Evolutionary conservation across 1,140 invertebrate species (phyloP).

Genomic region (Drosophila pruinosa): DNA sequence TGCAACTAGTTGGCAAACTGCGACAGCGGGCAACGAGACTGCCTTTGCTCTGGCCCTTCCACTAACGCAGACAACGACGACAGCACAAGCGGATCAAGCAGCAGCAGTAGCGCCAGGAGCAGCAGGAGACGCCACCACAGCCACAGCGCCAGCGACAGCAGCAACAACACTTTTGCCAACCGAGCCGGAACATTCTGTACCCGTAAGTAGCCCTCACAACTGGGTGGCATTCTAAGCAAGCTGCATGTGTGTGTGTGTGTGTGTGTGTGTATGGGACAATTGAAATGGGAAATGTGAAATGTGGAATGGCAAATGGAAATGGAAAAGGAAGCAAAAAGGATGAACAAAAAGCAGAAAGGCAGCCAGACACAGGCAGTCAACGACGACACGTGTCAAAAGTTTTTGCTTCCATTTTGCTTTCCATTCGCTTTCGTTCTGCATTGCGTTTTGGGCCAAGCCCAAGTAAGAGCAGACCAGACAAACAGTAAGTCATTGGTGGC

Average conservation of each 20-base stretch:
- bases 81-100: slow-evolving; percentile 43
- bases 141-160: slow-evolving; percentile 31
- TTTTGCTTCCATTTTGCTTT: slow-evolving; percentile 21
- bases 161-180: slow-evolving; percentile 78
- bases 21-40: slow-evolving; percentile 32
- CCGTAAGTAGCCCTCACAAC: slow-evolving; percentile 70
- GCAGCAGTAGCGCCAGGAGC: slow-evolving; percentile 33
- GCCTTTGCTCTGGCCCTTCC: slow-evolving; percentile 79
- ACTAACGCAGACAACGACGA: slow-evolving; percentile 59
- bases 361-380: neutral
- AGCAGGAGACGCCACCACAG: slow-evolving; percentile 26
- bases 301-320: slow-evolving; percentile 15
- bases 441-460: slow-evolving; percentile 9
- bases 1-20: slow-evolving; percentile 40
- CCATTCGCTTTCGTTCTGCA: slow-evolving; percentile 8
- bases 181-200: slow-evolving; percentile 83
- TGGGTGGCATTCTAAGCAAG: slow-evolving; percentile 27
- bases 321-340: neutral
- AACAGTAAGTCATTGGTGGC: slow-evolving; percentile 1
- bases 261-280: neutral
- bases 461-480: neutral
- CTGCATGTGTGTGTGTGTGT: neutral
- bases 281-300: slow-evolving; percentile 8
- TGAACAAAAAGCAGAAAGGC: neutral
- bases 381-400: slow-evolving; percentile 45